Evolutionary conservation across 2,888 invertebrate species (phyloP).

Genomic region (Pemphredon lugubris): DNA sequence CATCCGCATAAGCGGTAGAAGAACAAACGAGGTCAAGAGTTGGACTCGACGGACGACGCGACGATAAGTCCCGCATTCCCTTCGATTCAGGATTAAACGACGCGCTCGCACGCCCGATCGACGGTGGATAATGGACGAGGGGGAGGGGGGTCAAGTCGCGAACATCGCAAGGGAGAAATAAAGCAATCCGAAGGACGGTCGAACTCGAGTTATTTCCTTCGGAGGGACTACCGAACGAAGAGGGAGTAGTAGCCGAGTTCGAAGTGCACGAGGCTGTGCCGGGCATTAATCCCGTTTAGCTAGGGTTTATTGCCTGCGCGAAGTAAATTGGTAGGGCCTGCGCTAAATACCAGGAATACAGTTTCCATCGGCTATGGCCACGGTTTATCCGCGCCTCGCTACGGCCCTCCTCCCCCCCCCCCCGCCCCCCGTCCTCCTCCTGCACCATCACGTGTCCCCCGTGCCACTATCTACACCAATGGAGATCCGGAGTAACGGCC

Average conservation of each 20-base stretch:
- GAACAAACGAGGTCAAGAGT: too few species aligned
- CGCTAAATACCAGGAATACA: conserved; percentile 75
- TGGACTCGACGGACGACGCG: too few species aligned
- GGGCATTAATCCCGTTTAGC: conserved; percentile 77
- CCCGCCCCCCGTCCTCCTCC: too few species aligned
- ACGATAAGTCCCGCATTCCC: too few species aligned
- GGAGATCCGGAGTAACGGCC: conserved; percentile 24
- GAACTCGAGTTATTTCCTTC: conserved; percentile 23
- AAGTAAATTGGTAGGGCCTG: conserved; percentile 74
- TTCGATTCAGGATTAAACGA: too few species aligned
- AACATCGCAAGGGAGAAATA: background rate
- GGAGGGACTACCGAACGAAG: background rate
- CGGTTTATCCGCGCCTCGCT: conserved; percentile 48
- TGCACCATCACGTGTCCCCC: too few species aligned
- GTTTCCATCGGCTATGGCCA: conserved; percentile 64
- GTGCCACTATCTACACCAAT: too few species aligned
- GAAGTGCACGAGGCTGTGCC: conserved; percentile 34
- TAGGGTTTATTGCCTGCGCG: conserved; percentile 73
- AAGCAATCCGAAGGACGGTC: conserved; percentile 6
- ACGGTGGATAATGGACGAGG: too few species aligned
- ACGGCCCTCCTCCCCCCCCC: conserved; percentile 2
- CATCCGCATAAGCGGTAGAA: too few species aligned
- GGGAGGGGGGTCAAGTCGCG: background rate
- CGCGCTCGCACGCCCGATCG: too few species aligned
- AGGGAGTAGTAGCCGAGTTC: conserved; percentile 17